Evolutionary conservation across 1,140 invertebrate genomes (phyloP).

Genomic region (Drosophila prosaltans): DNA sequence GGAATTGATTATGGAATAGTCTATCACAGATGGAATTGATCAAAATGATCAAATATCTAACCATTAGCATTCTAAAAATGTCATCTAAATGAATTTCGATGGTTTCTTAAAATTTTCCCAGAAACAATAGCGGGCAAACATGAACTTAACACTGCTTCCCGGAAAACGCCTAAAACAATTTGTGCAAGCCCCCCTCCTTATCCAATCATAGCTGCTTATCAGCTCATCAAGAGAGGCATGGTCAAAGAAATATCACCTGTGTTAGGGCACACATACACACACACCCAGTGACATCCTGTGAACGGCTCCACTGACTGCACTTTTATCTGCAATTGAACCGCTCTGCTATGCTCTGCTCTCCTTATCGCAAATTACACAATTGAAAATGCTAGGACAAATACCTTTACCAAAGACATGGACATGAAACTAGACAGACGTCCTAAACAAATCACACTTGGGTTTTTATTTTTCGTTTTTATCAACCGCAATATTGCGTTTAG

Average conservation of each 20-base stretch:
- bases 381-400: constrained; percentile 14
- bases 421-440: constrained; percentile 34
- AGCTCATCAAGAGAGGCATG: constrained; percentile 6
- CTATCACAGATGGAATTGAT: constrained; percentile 3
- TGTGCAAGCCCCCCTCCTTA: constrained; percentile 40
- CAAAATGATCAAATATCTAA: not conserved
- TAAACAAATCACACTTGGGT: constrained; percentile 64
- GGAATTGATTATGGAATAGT: constrained; percentile 35
- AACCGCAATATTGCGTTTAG: constrained; percentile 59
- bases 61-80: no score
- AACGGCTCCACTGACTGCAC: constrained; percentile 40
- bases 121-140: constrained; percentile 72
- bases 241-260: constrained; percentile 53
- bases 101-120: constrained; percentile 49
- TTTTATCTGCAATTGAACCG: constrained; percentile 70
- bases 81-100: not conserved
- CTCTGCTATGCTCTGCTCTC: not conserved
- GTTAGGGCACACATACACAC: constrained; percentile 33
- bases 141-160: constrained; percentile 72
- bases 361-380: constrained; percentile 71
- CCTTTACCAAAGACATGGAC: not conserved
- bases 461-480: constrained; percentile 53
- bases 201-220: constrained; percentile 47
- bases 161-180: constrained; percentile 66
- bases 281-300: constrained; percentile 54